Base-by-base conservation (phyloP, 2,888 invertebrate genomes). In the Cremastobaeus sp. region DNA sequence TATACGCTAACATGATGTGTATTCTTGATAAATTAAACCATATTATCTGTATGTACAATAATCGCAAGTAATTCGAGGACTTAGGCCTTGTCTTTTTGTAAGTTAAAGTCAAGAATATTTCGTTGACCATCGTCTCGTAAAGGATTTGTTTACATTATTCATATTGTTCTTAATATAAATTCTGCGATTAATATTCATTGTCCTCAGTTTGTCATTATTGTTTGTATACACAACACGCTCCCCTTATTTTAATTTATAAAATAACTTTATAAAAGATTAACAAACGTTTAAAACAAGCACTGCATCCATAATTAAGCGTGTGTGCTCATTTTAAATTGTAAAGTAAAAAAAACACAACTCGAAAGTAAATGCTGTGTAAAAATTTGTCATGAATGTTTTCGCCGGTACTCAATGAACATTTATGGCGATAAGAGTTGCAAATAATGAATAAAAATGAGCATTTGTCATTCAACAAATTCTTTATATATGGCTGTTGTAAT, bases 21-120 rank as follows among this genome's bases (percentile, higher is more conserved):
- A 77, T 73, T 74, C 59, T 76, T 71, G 15, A 76, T 69, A 74
- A 72, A 77, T 60, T 70, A 65, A 75, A 57, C 66, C 54, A 66
- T 73, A 11, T 30, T 65, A 64, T 77, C 68, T 71, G 54, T 86
- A 86, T 86, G 78, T 86, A 86, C 86, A 86, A 68, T 83, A 76
- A 83, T 80, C 82, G 80, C 81, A 82, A 82, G 83, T 81, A 81
- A 83, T 84, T 82, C 80, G 78, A 84, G 79, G 84, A 84, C 79
- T 80, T 86, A 85, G 85, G 85, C 86, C 84, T 81, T 64, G 52
- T 39, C 48, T 3, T 82, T 77, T 64, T 55, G 43, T 71, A 37
- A 45, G 39, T 41, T 55, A 34, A 52, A 39, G 37, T 70, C 55
- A 70, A 62, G 37, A 55, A 39, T 43, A 50, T 30, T 62, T 71